Conservation (phyloP, 30 jellyfish, hydroid and myxozoan species). For the Pelagia noctiluca region DNA sequence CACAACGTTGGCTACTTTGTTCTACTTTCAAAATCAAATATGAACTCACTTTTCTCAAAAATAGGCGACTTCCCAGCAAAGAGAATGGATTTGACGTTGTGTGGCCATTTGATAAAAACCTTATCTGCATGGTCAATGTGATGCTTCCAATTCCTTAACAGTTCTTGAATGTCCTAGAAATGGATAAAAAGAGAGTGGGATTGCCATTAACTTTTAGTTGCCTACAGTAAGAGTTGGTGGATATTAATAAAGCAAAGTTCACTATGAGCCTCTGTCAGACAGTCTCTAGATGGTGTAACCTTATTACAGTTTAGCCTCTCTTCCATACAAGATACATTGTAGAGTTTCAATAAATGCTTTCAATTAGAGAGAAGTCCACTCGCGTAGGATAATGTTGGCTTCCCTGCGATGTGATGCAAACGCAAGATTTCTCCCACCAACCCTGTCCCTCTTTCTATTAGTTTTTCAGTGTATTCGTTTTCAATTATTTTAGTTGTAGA, state of each 20-base stretch:
- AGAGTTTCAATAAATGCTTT: too few species aligned
- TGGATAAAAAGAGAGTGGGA: not conserved
- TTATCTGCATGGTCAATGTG: slow-evolving; percentile 72
- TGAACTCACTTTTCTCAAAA: slow-evolving; percentile 34
- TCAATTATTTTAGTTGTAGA: too few species aligned
- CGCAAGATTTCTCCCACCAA: too few species aligned
- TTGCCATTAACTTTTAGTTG: not conserved
- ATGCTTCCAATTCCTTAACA: slow-evolving; percentile 59
- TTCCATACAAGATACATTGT: not conserved
- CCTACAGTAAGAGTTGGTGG: not conserved
- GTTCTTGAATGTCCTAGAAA: slow-evolving; percentile 62
- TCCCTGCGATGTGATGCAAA: too few species aligned
- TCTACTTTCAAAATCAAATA: too few species aligned
- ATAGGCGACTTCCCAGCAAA: slow-evolving; percentile 69
- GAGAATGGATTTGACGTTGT: slow-evolving; percentile 35
- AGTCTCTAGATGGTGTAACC: not conserved
- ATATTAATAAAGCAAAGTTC: not conserved
- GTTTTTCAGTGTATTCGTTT: too few species aligned
- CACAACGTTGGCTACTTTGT: too few species aligned
- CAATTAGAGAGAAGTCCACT: too few species aligned
- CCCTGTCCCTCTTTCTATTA: too few species aligned
- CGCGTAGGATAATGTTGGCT: too few species aligned
- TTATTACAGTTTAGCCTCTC: not conserved
- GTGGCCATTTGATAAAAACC: slow-evolving; percentile 84
- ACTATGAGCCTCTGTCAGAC: not conserved